Base-by-base conservation (phyloP, 1,140 invertebrate species). In the Gonioctena quinquepunctata region DNA sequence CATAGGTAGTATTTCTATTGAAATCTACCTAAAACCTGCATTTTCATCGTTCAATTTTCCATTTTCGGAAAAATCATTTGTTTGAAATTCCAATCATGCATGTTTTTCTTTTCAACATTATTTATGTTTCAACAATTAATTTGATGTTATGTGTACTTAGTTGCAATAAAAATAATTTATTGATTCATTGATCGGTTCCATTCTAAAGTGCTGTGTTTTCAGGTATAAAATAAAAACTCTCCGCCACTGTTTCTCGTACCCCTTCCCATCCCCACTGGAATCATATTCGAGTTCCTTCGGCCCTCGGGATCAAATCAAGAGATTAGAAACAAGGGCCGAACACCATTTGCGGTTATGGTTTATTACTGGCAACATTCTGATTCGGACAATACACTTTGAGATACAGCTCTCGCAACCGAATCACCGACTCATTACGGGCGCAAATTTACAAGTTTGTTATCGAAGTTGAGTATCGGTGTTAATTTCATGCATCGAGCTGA, bases 391-490 rank as follows among this genome's bases (percentile, higher is more conserved):
- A 42, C 16, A 11, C 33, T 13, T 42, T 42, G 33, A 42, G 33
- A 42, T 42, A 42, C 16, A 11, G 33, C 33, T 42, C 33, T 42
- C 33, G 33, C 33, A 42, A n/a, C 33, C 8, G 2, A 13, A 42
- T 23, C 16, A 56, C 52, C 18, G 11, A 11, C 18, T 23, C 52
- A 56, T 23, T 56, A 21, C 22, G 2, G 13, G 52, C 16, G 13
- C 19, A 56, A 56, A 56, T 56, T 56, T 56, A 56, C 52, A 21
- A 23, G 52, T 56, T 56, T 6, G 52, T 56, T 56, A 56, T 56
- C 52, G 22, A 56, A 56, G 52, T 56, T 21, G 11, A 11, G 52
- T 56, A 56, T 56, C 52, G 52, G 22, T 23, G 16, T 56, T 56
- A 56, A 56, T 56, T 56, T 56, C 18, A 19, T 21, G 18, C 52